Percentiles rank a stretch among this genome's conserved stretches.
These are phyloP conservation scores for Ectemnius lituratus DNA, from an alignment of 2,888 invertebrate genomes.

Conservation along the genomic window DNA sequence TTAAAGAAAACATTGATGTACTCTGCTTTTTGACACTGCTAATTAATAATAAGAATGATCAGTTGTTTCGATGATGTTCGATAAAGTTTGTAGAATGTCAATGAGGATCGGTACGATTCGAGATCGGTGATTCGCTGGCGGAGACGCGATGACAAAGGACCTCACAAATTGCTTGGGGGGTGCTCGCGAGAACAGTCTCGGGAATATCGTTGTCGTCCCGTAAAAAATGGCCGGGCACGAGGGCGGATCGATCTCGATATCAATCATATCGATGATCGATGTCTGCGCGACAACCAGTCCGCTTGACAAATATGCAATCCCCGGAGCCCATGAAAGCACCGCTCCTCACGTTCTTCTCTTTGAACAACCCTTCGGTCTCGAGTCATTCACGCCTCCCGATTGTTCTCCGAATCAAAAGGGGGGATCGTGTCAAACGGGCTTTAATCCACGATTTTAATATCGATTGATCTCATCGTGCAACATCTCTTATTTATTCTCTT, in stretches of 20 bases:
- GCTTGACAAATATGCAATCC: slow-evolving; percentile 39
- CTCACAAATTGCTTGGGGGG: slow-evolving; percentile 35
- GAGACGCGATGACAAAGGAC: slow-evolving; percentile 27
- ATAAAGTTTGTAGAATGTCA: no score
- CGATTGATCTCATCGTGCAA: no score
- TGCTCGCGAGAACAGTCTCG: slow-evolving; percentile 34
- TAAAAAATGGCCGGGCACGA: slow-evolving; percentile 37
- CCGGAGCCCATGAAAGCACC: slow-evolving; percentile 4
- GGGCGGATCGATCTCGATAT: slow-evolving; percentile 43
- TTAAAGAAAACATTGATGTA: no score
- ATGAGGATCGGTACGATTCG: no score
- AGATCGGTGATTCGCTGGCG: slow-evolving; percentile 5
- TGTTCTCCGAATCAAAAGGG: no score
- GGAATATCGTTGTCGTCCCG: slow-evolving; percentile 8
- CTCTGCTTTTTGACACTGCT: no score
- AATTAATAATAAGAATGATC: no score
- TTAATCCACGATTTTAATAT: no score
- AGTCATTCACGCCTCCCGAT: no score
- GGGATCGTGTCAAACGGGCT: no score
- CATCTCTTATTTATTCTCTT: no score
- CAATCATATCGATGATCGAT: slow-evolving; percentile 56
- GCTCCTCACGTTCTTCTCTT: slow-evolving; percentile 15
- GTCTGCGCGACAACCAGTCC: slow-evolving; percentile 8
- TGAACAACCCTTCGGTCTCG: background rate
- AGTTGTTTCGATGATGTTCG: no score